Conservation (phyloP, 2,888 invertebrate species). For the Escarpia spicata region DNA sequence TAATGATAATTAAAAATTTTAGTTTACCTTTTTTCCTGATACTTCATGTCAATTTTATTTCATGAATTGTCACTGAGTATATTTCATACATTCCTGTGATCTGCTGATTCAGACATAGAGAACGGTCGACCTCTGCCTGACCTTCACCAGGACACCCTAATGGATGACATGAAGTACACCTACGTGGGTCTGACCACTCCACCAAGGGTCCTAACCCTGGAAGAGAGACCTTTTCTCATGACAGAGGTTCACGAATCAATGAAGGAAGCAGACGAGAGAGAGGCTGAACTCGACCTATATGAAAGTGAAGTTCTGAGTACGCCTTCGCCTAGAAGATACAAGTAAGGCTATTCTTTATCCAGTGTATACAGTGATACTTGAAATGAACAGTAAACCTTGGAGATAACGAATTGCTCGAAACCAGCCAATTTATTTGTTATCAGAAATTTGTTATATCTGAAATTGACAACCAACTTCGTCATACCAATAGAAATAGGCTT, state of each 20-base stretch:
- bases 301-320: conserved; percentile 25
- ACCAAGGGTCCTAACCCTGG: conserved; percentile 85
- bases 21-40: too few relatives aligned
- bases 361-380: neutral
- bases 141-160: conserved; percentile 58
- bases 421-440: too few relatives aligned
- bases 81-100: too few relatives aligned
- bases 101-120: neutral
- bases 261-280: neutral
- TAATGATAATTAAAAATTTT: too few relatives aligned
- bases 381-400: too few relatives aligned
- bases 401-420: too few relatives aligned
- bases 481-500: too few relatives aligned
- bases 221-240: conserved; percentile 68
- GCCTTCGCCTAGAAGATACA: neutral
- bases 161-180: neutral
- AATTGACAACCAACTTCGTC: too few relatives aligned
- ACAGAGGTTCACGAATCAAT: conserved; percentile 31
- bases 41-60: too few relatives aligned
- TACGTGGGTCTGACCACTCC: conserved; percentile 86
- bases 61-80: conserved; percentile 33
- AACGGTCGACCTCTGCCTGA: conserved; percentile 32
- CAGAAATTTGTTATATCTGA: too few relatives aligned
- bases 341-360: neutral
- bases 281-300: conserved; percentile 17